A percentile compares a stretch with the other conserved stretches of the same genome.
These are phyloP conservation scores for Picus viridis DNA, from an alignment of 2,797 vertebrate species.

Conservation along the genomic window DNA sequence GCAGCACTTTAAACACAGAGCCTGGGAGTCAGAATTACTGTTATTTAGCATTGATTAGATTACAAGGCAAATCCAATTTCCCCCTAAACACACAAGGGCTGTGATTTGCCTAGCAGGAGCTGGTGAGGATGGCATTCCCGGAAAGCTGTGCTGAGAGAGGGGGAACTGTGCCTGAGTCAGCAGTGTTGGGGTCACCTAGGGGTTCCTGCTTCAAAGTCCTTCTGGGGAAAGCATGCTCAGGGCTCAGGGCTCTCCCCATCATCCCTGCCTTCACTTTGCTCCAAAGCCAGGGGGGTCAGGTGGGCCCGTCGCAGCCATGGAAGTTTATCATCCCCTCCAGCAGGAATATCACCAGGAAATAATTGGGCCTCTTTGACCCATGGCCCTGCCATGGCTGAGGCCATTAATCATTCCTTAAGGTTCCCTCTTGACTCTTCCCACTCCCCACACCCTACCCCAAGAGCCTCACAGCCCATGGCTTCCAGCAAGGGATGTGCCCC, in stretches of 20 bases:
- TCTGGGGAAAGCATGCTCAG: rapidly evolving
- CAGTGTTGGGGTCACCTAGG: neutral
- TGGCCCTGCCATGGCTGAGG: neutral
- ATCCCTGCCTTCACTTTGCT: neutral
- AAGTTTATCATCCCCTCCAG: neutral
- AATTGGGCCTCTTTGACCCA: neutral
- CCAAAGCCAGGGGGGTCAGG: neutral
- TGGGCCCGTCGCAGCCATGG: rapidly evolving
- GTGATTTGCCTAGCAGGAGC: constrained; percentile 23
- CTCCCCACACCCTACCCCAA: rapidly evolving
- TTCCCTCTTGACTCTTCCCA: neutral
- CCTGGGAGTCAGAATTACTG: constrained; percentile 50
- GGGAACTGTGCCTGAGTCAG: neutral
- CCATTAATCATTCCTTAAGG: neutral
- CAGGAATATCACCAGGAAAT: neutral
- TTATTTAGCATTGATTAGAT: constrained; percentile 74
- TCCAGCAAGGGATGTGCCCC: neutral
- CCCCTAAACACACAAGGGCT: constrained; percentile 12
- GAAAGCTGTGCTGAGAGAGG: neutral
- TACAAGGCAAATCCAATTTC: constrained; percentile 69
- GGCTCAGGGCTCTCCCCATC: neutral
- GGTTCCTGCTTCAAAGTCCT: neutral
- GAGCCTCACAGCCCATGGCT: rapidly evolving
- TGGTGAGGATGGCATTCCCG: neutral
- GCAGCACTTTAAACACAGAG: constrained; percentile 60